Evolutionary conservation across 2,888 invertebrate species (phyloP), one percentile per base, ranked within the genome.

Genomic region (Watsonalla cultraria): DNA sequence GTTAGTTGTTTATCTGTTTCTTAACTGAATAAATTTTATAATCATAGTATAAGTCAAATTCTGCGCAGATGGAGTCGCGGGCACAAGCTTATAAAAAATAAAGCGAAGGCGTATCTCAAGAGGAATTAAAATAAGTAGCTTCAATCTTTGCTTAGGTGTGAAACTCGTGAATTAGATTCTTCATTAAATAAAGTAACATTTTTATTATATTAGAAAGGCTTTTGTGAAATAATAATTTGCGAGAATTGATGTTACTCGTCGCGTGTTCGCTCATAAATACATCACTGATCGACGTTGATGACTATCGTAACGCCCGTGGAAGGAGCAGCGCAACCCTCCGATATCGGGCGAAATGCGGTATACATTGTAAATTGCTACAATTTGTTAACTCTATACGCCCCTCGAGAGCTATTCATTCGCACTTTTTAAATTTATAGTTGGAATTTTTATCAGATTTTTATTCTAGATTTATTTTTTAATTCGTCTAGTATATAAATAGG

Each of bases 361-460:
- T 74, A 76, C 76, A 80, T 83, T 80, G 80, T 72, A 76, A 78
- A 83, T 78, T 76, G 80, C 71, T 57, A 72, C 76, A 76, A 82
- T 84, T 82, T 81, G 79, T 83, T 83, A 76, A 72, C 73, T 71
- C 80, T 78, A 82, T 77, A 72, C 55, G 63, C 71, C 80, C 77
- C 79, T 48, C 47, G 73, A 64, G 82, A 55, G 66, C 67, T 62
- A 66, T 64, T 65, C 63, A 64, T 59, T 69, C 64, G 61, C 65
- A 65, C 61, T 69, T 69, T 71, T 74, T 53, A 70, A 77, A 76
- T 73, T 70, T 73, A 72, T 68, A 58, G 60, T 61, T 13, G 47
- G 53, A 56, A 53, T 64, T 64, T 70, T 68, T 65, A 14, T 13
- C 48, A 37, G 48, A 48, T 48, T 48, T 48, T 42, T 8, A 42